phyloP scores from a whole-genome alignment of 2,797 vertebrate genomes.

The Poecilia picta region DNA sequence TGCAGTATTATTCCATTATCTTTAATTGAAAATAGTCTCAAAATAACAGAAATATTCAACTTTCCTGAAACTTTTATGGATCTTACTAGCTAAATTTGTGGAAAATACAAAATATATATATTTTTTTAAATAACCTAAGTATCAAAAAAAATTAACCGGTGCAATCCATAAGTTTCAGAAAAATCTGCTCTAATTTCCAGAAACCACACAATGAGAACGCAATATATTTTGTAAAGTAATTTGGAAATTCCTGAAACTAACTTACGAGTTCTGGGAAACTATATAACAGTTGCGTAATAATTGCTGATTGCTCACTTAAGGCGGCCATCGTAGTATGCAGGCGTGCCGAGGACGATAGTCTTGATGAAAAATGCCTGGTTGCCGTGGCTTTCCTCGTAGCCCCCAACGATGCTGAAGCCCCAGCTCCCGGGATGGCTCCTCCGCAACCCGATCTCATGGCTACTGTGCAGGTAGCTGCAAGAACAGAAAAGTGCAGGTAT shows the following conservation, averaged over 20 bases:
- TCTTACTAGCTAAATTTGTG: neutral
- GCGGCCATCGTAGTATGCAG: slow-evolving; percentile 96
- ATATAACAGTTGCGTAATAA: neutral
- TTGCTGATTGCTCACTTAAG: slow-evolving; percentile 88
- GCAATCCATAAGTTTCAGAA: neutral
- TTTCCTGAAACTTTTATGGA: neutral
- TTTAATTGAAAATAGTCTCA: too few species aligned
- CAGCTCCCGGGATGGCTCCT: slow-evolving; percentile 94
- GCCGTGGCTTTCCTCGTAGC: slow-evolving; percentile 96
- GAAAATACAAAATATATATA: neutral
- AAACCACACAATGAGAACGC: neutral
- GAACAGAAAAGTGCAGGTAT: neutral
- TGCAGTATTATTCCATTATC: too few species aligned
- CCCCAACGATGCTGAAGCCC: slow-evolving; percentile 98
- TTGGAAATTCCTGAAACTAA: neutral
- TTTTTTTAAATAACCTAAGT: neutral
- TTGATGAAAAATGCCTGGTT: slow-evolving; percentile 99
- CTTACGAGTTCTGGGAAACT: neutral
- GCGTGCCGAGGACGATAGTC: slow-evolving; percentile 98
- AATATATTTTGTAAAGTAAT: neutral
- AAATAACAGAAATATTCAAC: neutral
- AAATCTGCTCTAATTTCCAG: neutral
- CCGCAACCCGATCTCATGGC: slow-evolving; percentile 93
- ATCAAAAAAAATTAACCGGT: neutral
- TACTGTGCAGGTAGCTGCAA: slow-evolving; percentile 92